Base-by-base conservation (phyloP, 2,797 vertebrate genomes). In the Silurus lanzhouensis region DNA sequence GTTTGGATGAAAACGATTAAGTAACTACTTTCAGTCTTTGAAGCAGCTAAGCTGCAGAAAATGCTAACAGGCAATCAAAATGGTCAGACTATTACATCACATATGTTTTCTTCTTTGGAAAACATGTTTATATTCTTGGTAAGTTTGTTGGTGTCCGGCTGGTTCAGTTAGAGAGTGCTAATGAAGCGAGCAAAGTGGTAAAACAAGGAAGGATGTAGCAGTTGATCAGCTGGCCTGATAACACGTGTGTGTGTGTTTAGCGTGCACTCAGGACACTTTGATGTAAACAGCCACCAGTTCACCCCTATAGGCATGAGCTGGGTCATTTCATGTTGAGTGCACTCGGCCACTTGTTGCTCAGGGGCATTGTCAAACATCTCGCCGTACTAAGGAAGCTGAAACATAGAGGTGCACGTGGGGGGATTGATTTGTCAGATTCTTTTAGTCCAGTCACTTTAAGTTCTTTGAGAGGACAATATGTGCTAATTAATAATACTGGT, bases 261-360 rank as follows among this genome's bases (percentile, higher is more conserved):
- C 20, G 60, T 46, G 79, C 46, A 75, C 74, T 82, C 78, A 82
- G 67, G 64, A 83, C 66, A 84, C 86, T 89, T 87, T 87, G 85
- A 90, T 90, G 89, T 64, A 84, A 74, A 72, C 17, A 84, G 88
- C 85, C 89, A 89, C 90, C 90, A 89, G 89, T 86, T 88, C 84
- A 86, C 81, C 86, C 81, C 89, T 85, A 85, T 83, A 86, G 67
- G 82, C 68, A 85, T 78, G 86, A 88, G 86, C 85, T 75, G 81
- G 86, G 75, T 86, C 88, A 82, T 87, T 89, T 87, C 85, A 79
- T 77, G 83, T 87, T 87, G 90, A 89, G 88, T 87, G 87, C 88
- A 89, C 87, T 85, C 71, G 84, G 77, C 63, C 82, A 88, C 78
- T 89, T 87, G 88, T 87, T 87, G 84, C 87, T 88, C 76, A 82